Conservation (phyloP, 2,888 invertebrate genomes). For the Epinotia ramella region DNA sequence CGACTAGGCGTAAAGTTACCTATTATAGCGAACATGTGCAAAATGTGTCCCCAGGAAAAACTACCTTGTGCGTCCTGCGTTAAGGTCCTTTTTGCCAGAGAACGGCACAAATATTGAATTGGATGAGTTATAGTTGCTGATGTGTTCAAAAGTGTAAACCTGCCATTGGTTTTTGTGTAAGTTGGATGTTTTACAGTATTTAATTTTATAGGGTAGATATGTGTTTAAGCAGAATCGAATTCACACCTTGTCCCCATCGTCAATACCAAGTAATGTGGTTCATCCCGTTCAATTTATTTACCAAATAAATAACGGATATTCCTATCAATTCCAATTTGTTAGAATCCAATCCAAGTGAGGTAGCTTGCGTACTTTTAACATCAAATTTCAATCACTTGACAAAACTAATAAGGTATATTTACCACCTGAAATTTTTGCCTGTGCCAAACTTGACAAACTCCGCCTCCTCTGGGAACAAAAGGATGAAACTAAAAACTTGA, state of each 20-base stretch:
- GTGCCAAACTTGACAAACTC: too few relatives aligned
- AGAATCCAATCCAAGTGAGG: too few relatives aligned
- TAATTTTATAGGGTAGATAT: slow-evolving; percentile 25
- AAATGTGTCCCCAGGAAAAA: not conserved
- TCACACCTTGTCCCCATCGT: slow-evolving; percentile 1
- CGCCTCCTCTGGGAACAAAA: too few relatives aligned
- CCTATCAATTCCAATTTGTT: too few relatives aligned
- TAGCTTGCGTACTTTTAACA: too few relatives aligned
- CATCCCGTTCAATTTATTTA: not conserved
- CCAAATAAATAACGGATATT: too few relatives aligned
- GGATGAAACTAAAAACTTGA: too few relatives aligned
- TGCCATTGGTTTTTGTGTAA: slow-evolving; percentile 30
- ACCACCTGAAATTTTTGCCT: not conserved
- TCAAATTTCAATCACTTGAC: too few relatives aligned
- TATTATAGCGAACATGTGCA: slow-evolving; percentile 12
- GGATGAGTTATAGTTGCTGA: slow-evolving; percentile 28
- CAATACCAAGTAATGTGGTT: not conserved
- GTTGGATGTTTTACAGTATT: slow-evolving; percentile 25
- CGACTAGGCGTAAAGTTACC: slow-evolving; percentile 16
- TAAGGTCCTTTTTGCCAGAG: too few relatives aligned
- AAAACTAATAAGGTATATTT: too few relatives aligned
- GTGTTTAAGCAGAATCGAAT: slow-evolving; percentile 24
- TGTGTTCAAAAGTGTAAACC: slow-evolving; percentile 37
- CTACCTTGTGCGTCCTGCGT: not conserved
- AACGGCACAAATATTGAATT: slow-evolving; percentile 15